Base-by-base conservation (phyloP, 2,888 invertebrate genomes). In the Onthophagus sagittarius region DNA sequence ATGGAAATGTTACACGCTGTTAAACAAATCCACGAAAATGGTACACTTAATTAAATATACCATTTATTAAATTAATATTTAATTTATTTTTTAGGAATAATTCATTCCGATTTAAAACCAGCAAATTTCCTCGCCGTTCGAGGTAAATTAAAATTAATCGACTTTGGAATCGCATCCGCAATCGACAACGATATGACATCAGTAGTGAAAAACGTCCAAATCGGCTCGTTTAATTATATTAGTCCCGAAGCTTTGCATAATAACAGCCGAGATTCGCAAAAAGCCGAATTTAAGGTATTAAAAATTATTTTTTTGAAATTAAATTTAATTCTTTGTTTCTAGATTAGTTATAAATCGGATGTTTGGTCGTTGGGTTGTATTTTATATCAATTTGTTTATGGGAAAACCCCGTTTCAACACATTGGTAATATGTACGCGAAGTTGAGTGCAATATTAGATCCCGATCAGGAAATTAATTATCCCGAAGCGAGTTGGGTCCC, bases 281-380 rank as follows among this genome's bases (percentile, higher is more conserved):
- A 85, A 77, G 85, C 85, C 0, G 87, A 86, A 80, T 88, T 87
- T 75, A 88, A 88, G 79, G 85, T 72, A 73, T 33, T 23, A 23
- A 23, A 15, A 15, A 63, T 63, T 15, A n/a, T 63, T 15, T 63
- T 7, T n/a, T 63, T 63, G 13, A 63, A n/a, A n/a, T n/a, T n/a
- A n/a, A n/a, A n/a, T n/a, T n/a, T 63, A 15, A 63, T 15, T 63
- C 7, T 63, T 15, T 63, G 15, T 13, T 63, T 2, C 15, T 80
- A 96, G 95, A 93, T 97, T 78, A 93, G 94, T 76, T 94, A 91
- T 78, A 96, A 95, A 82, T 95, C 97, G 64, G 98, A 99, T 85
- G 96, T 99, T 71, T 99, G 99, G 99, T 97, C 98, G 0, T 87
- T 99, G 78, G 99, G 99, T 15, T 98, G 98, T 84, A 99, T 99